Evolutionary conservation across 2,797 vertebrate genomes (phyloP), one percentile per base, ranked within the genome.

Genomic region (Microctenopoma stevenorrisi): DNA sequence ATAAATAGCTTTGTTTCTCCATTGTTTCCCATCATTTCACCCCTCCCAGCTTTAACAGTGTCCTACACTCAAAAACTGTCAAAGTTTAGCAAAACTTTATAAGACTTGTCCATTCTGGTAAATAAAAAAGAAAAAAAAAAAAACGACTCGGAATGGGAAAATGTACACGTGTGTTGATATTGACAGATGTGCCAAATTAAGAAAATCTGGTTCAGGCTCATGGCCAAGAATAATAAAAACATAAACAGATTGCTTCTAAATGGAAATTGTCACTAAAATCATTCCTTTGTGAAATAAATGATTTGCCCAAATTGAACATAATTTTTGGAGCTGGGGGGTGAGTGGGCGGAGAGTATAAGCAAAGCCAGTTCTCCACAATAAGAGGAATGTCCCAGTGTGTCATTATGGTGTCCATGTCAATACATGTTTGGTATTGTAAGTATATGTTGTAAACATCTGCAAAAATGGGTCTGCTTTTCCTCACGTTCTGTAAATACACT

Each of bases 341-440:
- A 75, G 81, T 59, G 79, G 65, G 68, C 73, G 67, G 54, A 52
- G 22, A 48, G 51, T 44, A 64, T 46, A 60, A 73, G 63, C 60
- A 42, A 68, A 64, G 58, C 60, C 66, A 56, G 54, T 72, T 62
- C 71, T 85, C 82, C 79, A 87, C 74, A 89, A 87, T 85, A 83
- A 72, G 72, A 86, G 82, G 88, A 91, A 88, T 89, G 85, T 78
- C 61, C 68, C 49, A 64, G 67, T 76, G 79, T 90, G 84, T 90
- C 74, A 93, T 92, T 90, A 87, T 90, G 81, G 76, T 75, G 77
- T 85, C 86, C 82, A 65, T 88, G 84, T 72, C 84, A 70, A 83
- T 87, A 87, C 87, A 80, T 86, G 89, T 82, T 90, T 83, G 86
- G 86, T 75, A 85, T 82, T 86, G 83, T 89, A 91, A 89, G 87